phyloP scores from a whole-genome alignment of 2,888 invertebrate genomes.

The Hofmannophila pseudospretella region DNA sequence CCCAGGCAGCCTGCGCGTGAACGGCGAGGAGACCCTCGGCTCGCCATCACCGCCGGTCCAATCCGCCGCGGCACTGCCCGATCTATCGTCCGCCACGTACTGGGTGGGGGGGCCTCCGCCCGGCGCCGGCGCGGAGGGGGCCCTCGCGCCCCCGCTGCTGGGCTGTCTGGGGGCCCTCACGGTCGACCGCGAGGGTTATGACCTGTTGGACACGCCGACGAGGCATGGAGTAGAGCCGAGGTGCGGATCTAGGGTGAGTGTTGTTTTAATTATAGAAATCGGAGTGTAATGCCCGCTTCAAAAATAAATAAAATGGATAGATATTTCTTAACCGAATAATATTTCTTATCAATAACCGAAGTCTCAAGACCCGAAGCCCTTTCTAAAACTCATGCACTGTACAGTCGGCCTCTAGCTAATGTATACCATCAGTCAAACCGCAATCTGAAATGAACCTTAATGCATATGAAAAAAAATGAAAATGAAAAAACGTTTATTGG shows the following conservation, averaged over 20 bases:
- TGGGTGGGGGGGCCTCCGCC: conserved; percentile 93
- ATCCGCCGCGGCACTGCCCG: conserved; percentile 78
- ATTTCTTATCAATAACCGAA: too few species aligned
- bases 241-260: conserved; percentile 82
- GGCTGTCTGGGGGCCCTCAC: conserved; percentile 91
- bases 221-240: conserved; percentile 85
- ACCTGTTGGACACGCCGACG: conserved; percentile 82
- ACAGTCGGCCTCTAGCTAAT: too few species aligned
- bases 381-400: too few species aligned
- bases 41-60: conserved; percentile 81
- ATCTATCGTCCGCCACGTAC: conserved; percentile 82
- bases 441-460: too few species aligned
- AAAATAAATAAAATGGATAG: too few species aligned
- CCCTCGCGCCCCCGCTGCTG: conserved; percentile 74
- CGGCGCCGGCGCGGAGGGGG: conserved; percentile 49
- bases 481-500: too few species aligned
- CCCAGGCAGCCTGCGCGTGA: conserved; percentile 82
- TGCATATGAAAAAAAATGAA: too few species aligned
- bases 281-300: too few species aligned
- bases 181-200: conserved; percentile 83
- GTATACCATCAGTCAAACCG: too few species aligned
- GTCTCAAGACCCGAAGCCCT: too few species aligned
- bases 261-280: too few species aligned
- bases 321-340: too few species aligned
- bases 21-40: conserved; percentile 81